A percentile compares a stretch with the other conserved stretches of the same genome.
Evolutionary conservation across 1,140 invertebrate genomes (phyloP).

Genomic region (Sitobion miscanthi): DNA sequence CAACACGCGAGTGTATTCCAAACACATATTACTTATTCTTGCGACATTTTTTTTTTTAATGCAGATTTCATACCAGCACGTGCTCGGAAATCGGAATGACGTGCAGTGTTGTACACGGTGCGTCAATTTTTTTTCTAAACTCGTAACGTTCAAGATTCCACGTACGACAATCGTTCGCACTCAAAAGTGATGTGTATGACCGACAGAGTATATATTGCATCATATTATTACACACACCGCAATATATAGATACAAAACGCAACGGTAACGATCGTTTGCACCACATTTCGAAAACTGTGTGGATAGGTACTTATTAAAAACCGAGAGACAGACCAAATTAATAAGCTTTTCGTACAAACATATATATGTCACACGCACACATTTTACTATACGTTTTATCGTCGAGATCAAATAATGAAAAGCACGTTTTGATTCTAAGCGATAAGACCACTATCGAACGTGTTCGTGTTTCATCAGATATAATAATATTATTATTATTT

Average conservation of each 20-base stretch:
- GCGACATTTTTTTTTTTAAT: conserved; percentile 36
- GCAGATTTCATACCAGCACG: conserved; percentile 21
- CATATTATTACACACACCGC: background rate
- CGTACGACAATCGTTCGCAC: background rate
- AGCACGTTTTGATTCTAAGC: background rate
- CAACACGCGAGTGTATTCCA: background rate
- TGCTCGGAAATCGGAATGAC: background rate
- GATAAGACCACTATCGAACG: background rate
- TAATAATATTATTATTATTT: background rate
- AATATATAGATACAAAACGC: background rate
- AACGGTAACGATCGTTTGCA: background rate
- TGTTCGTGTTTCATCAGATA: background rate
- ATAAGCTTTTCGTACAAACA: background rate
- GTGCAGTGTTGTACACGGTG: background rate
- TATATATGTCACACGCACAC: background rate
- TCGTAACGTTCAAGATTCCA: background rate
- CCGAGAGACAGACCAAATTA: background rate
- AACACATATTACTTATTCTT: conserved; percentile 33
- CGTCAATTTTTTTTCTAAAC: background rate
- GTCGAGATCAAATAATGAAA: background rate
- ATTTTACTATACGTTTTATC: background rate
- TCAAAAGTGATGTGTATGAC: background rate
- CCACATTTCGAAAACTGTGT: background rate
- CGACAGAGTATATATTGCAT: background rate
- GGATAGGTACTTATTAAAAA: background rate